phyloP scores from a whole-genome alignment of 2,113 vertebrate species.

The Saccopteryx leptura region DNA sequence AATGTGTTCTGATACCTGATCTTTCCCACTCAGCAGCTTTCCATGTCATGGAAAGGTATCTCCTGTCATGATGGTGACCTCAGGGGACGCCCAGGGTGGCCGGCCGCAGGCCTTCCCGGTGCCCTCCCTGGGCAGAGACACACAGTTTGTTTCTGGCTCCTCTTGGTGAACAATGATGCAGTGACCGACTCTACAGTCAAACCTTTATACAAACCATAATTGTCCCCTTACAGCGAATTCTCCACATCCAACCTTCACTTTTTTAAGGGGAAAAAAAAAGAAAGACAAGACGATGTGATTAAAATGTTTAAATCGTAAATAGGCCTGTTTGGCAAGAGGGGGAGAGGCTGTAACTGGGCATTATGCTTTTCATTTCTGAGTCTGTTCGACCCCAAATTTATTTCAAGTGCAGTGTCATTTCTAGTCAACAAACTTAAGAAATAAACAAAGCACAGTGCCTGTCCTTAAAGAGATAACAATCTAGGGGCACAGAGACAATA shows the following conservation, averaged over 20 bases:
- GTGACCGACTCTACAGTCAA: neutral
- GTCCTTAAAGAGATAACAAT: conserved; percentile 17
- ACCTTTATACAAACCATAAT: neutral
- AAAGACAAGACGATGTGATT: neutral
- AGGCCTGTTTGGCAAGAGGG: neutral
- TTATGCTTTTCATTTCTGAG: neutral
- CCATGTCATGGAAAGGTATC: neutral
- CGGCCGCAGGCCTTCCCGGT: neutral
- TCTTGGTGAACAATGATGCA: neutral
- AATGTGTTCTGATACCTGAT: neutral
- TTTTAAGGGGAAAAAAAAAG: neutral
- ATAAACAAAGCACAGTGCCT: neutral
- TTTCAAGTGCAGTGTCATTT: conserved; percentile 2
- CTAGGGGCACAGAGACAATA: neutral
- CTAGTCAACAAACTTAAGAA: conserved; percentile 10
- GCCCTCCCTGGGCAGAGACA: neutral
- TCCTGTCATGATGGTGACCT: neutral
- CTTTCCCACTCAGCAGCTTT: neutral
- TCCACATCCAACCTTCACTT: neutral
- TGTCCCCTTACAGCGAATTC: neutral
- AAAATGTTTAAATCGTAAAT: neutral
- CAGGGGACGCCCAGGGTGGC: neutral
- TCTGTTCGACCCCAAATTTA: neutral
- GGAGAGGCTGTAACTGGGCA: neutral
- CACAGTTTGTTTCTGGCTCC: neutral